Evolutionary conservation across 2,888 invertebrate genomes (phyloP), one percentile per base, ranked within the genome.

Genomic region (Drosophila borborema): DNA sequence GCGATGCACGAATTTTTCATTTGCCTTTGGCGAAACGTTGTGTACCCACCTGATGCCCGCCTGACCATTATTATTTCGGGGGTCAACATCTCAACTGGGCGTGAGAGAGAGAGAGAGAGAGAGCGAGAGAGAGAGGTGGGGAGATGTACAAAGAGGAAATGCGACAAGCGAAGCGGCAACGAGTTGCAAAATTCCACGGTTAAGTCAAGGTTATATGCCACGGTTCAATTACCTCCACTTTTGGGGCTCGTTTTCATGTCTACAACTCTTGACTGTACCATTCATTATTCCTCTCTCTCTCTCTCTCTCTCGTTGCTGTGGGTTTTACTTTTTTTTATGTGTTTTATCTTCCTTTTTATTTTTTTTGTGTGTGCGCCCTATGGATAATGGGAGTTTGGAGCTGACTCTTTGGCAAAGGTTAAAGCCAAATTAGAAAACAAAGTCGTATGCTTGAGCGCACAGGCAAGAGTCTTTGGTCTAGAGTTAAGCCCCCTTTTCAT

Each of bases 1-100:
- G 85, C 90, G 86, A 88, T 86, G 79, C 82, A 86, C 79, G 77
- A 78, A 88, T 89, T 86, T 78, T 87, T 72, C 72, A 81, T 67
- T 63, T 66, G 74, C 66, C 65, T 61, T 64, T 61, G 20, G 55
- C 12, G 58, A 46, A 45, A 28, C 56, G 56, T 48, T 49, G 23
- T 18, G 38, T 36, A 2, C 18, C n/a, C 36, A 40, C 31, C 56
- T 51, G 23, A 8, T 49, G 31, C 49, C 43, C 14, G 23, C 18
- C 53, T 38, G 38, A 20, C 53, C 38, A 54, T 38, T 38, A 58
- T 51, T 40, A 59, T 68, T 69, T 69, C 18, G 23, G n/a, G 34
- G 14, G 16, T 55, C 60, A 60, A 36, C 23, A 54, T 62, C 43
- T n/a, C 28, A 28, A 34, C 10, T 34, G 41, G n/a, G n/a, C 6